These are phyloP conservation scores for Manacus vitellinus DNA, from an alignment of 2,113 vertebrate genomes.

Conservation along the genomic window DNA sequence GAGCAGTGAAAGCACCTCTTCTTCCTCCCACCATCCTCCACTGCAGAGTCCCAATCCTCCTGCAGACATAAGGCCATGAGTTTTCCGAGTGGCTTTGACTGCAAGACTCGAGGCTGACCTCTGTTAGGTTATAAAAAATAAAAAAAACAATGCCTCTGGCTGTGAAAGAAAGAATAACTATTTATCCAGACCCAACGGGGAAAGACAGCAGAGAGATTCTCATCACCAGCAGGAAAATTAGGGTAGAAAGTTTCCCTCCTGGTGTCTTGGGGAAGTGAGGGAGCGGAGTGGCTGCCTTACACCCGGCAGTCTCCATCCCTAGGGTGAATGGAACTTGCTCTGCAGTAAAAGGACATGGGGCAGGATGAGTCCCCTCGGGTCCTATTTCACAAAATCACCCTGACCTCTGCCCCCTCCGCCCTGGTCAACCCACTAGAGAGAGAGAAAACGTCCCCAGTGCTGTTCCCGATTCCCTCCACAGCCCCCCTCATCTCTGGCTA, in stretches of 20 bases:
- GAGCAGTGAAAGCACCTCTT: background rate
- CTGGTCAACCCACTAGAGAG: background rate
- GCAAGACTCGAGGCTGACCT: background rate
- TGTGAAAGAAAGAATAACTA: background rate
- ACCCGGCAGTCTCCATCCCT: background rate
- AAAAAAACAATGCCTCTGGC: background rate
- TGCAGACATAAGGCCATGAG: fast-evolving
- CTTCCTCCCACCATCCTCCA: background rate
- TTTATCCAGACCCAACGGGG: fast-evolving
- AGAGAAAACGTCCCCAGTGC: fast-evolving
- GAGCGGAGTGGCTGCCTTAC: background rate
- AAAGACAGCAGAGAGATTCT: background rate
- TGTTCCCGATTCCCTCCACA: background rate
- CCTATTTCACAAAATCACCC: background rate
- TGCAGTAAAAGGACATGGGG: background rate
- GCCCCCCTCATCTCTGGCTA: background rate
- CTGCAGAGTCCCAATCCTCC: background rate
- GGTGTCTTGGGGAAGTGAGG: background rate
- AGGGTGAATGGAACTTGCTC: background rate
- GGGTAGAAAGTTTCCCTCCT: background rate
- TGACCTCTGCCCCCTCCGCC: background rate
- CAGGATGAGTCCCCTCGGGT: background rate
- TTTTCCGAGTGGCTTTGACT: background rate
- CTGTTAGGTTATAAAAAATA: background rate
- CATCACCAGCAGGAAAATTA: background rate